Evolutionary conservation across 2,797 vertebrate species (phyloP), one percentile per base, ranked within the genome.

Genomic region (Petrocephalus schoutedeni): DNA sequence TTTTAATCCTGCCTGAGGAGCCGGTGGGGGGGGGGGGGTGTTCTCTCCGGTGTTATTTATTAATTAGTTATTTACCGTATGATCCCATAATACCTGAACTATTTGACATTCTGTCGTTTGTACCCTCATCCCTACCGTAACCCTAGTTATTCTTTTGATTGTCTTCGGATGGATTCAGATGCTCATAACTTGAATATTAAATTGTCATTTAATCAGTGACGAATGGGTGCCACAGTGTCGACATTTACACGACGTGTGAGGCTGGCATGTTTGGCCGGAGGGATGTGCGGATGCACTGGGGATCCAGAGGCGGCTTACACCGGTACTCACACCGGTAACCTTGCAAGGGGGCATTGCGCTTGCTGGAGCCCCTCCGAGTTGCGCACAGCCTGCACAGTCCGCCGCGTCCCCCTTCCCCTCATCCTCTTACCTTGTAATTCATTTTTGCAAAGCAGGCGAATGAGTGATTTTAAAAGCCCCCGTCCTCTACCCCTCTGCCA

Each of bases 281-380:
- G 74, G 86, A 89, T 87, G 89, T 54, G 67, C 56, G 83, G 88
- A 88, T 91, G 83, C 45, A 85, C 80, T 83, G 90, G 88, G 87
- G 89, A 88, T 84, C 64, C 59, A 83, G 90, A 90, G 90, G 53
- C 77, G 86, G 89, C 86, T 57, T 85, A 90, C 87, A 83, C 88
- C 89, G 88, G 90, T 90, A 91, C 88, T 89, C 91, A 91, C 90
- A 92, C 93, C 93, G 91, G 94, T 95, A 94, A 96, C 95, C 95
- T 96, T 96, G 95, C 93, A 91, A 92, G 93, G 94, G 92, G 92
- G 91, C 89, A 91, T 89, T 92, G 92, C 90, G 90, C 89, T 89
- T 90, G 86, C 90, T 86, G 87, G 87, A 89, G 90, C 89, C 87
- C 85, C 49, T 36, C 19, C 59, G 88, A 91, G 92, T 94, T 93